Evolutionary conservation across 2,888 invertebrate species (phyloP), one percentile per base, ranked within the genome.

Genomic region (Elgonia sp.): DNA sequence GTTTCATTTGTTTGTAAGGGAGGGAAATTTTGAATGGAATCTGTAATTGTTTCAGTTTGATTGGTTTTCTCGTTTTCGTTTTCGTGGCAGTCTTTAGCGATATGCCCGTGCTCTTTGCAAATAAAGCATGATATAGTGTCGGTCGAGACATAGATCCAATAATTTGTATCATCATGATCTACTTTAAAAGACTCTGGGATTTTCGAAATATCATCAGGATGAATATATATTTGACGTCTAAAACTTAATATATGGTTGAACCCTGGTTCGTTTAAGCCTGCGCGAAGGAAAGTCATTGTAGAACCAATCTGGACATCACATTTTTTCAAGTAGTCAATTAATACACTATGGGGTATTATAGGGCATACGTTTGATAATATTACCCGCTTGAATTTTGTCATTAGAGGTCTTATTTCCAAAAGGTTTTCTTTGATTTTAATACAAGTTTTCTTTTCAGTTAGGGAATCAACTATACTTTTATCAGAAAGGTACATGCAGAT

Each of bases 321-420:
- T 10, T 29, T 46, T 1, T 42, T 62, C 18, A 79, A 18, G n/a
- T 29, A 10, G 12, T 67, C 46, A 70, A 7, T 82, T 29, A 91
- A 79, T 18, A 81, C 46, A 1, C 12, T 57, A 62, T 90, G 77
- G 9, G 90, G 89, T 3, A 90, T 91, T 0, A 89, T 86, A 6
- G 90, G 90, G 60, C 87, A 88, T 0, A 89, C 89, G 62, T 90
- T 91, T 14, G 89, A 90, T 0, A 90, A 10, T 0, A 90, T 84
- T 0, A 88, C 55, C 37, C 89, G 40, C 65, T 88, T 72, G 9
- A 50, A 42, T 84, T 84, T 84, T 1, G 69, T 55, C 10, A 89
- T 65, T 1, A 90, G 63, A 0, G 90, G 90, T 63, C 85, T 63
- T 2, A 89, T 84, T 16, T 53, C 55, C 0, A 89, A 57, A 0